phyloP scores from a whole-genome alignment of 1,140 invertebrate genomes.

The Bathynomus jamesi region DNA sequence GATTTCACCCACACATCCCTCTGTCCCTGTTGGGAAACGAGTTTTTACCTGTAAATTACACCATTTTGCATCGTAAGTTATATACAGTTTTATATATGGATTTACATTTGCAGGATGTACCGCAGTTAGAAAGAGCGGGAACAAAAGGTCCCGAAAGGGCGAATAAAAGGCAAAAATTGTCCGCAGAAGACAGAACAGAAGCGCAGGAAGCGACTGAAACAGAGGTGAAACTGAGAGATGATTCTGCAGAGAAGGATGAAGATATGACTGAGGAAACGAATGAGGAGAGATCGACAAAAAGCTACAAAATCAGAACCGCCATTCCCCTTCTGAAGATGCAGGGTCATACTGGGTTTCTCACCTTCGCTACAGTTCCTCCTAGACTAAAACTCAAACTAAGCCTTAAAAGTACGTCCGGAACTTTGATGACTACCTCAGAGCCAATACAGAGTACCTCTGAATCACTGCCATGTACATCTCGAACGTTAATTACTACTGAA shows the following conservation, averaged over 20 bases:
- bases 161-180: not conserved
- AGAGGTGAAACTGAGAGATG: conserved; percentile 1
- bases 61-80: no score
- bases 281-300: conserved; percentile 40
- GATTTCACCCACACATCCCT: no score
- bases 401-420: no score
- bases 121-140: not conserved
- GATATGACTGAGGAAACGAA: not conserved
- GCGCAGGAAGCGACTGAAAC: not conserved
- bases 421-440: no score
- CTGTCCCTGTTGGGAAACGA: no score
- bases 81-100: no score
- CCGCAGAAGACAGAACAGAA: not conserved
- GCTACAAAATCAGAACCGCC: conserved; percentile 56
- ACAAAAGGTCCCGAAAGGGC: not conserved
- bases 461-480: no score
- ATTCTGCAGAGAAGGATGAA: conserved; percentile 4
- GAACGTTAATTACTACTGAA: no score
- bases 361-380: conserved; percentile 76
- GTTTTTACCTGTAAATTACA: no score
- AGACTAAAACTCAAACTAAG: not conserved
- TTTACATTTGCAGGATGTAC: not conserved
- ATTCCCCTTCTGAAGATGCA: conserved; percentile 60
- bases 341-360: conserved; percentile 91
- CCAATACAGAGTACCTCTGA: no score